Evolutionary conservation across 2,113 vertebrate genomes (phyloP), one percentile per base, ranked within the genome.

Genomic region (Phodopus roborovskii): DNA sequence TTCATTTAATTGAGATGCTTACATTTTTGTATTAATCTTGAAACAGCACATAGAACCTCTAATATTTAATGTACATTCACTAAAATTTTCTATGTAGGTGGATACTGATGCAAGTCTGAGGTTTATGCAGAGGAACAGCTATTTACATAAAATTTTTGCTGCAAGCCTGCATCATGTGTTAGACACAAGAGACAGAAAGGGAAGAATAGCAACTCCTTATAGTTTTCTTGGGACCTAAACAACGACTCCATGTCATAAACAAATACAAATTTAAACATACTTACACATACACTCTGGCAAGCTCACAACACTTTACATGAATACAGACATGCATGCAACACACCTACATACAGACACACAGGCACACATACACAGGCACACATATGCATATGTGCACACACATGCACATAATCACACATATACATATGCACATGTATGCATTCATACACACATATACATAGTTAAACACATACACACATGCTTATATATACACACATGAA

Each of bases 321-420:
- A 12, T 7, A 13, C 10, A 71, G 15, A 75, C 77, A 53, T 13
- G 12, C 48, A 77, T 3, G 7, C 11, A 77, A 26, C 28, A 15
- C 42, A 48, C 24, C 2, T 1, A n/a, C 17, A 71, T 0, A 71
- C 2, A n/a, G 7, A n/a, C 0, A n/a, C 7, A n/a, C 12, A 56
- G 13, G 3, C 74, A 48, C 1, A 75, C 73, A 75, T 16, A 45
- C 13, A 74, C 26, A 30, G 1, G 4, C 24, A 77, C 42, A 28
- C 26, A 48, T 24, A 48, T 6, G 12, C 15, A 4, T 26, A 77
- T 0, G 30, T 36, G 16, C 66, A 70, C 17, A 9, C 3, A 77
- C 4, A 13, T 11, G 26, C 26, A 77, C 15, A 77, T 28, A 48
- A 4, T 7, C 24, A 30, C 45, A 48, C 1, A 30, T 6, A 48